Evolutionary conservation across 2,797 vertebrate genomes (phyloP).

Genomic region (Sebastes taczanowskii): DNA sequence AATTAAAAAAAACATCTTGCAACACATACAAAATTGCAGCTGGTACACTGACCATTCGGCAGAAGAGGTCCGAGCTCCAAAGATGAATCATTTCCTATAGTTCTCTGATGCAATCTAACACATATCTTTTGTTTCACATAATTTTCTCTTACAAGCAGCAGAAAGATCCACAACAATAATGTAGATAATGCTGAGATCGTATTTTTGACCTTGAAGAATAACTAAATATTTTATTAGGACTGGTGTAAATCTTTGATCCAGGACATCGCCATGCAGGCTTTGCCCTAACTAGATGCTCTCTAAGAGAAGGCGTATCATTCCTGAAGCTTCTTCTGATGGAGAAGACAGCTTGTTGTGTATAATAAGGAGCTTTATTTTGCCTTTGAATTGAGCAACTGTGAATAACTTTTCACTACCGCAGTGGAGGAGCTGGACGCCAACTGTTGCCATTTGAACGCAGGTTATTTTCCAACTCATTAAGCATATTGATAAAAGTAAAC

Average conservation of each 20-base stretch:
- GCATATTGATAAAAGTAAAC: conserved; percentile 63
- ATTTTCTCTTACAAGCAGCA: neutral
- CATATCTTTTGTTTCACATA: neutral
- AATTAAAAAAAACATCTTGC: neutral
- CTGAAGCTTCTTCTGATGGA: conserved; percentile 32
- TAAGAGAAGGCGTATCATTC: conserved; percentile 33
- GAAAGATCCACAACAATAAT: neutral
- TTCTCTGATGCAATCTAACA: neutral
- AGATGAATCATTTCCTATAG: neutral
- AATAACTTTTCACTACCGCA: conserved; percentile 45
- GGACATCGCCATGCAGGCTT: conserved; percentile 17
- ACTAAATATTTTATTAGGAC: conserved; percentile 32
- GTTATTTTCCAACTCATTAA: conserved; percentile 69
- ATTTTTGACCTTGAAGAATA: conserved; percentile 25
- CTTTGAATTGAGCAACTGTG: conserved; percentile 52
- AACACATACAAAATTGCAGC: neutral
- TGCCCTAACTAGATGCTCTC: conserved; percentile 11
- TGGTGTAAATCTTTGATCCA: conserved; percentile 29
- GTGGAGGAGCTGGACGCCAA: conserved; percentile 54
- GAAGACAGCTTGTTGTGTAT: conserved; percentile 37
- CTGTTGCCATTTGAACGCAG: conserved; percentile 55
- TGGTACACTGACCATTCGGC: neutral
- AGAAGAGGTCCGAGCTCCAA: neutral
- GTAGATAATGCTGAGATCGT: neutral
- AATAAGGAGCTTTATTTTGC: conserved; percentile 50